Base-by-base conservation (phyloP, 2,888 invertebrate species). In the Dyspetes luteomarginatus region DNA sequence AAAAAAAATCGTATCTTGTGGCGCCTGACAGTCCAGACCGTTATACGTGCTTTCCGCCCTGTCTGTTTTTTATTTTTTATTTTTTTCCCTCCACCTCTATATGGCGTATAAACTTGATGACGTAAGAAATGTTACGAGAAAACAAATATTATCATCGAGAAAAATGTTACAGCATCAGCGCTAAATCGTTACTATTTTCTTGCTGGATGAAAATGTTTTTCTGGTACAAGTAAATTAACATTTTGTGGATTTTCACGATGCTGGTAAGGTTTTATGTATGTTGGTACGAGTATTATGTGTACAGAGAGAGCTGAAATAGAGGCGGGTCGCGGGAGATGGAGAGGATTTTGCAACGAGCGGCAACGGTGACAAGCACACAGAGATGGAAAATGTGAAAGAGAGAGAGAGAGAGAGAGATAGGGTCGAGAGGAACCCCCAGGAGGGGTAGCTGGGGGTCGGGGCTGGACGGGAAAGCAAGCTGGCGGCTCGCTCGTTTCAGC, bases 11-110 rank as follows among this genome's bases (percentile, higher is more conserved):
- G 90, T 86, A 88, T 88, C 86, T 88, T 86, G 87, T 85, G 90
- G 91, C 90, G 90, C 89, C 91, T 87, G 85, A 83, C 84, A 87
- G 91, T 88, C 90, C 90, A 82, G 87, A 85, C 88, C n/a, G 86
- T 86, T 84, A 82, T 83, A 83, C 82, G 73, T 75, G 65, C n/a
- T n/a, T n/a, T n/a, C 56, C 67, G 64, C 68, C 68, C 55, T 74
- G 41, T 50, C 52, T 64, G 84, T 81, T 83, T 48, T 62, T 50
- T 28, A 22, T 55, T 69, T 22, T 19, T n/a, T 48, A 5, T 28
- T 4, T 41, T 22, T 1, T 17, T 22, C 64, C 24, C 12, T 7
- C 55, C 15, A 24, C 60, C 9, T 22, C 15, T 17, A 12, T 19
- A 22, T 7, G 24, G 3, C 15, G 24, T 26, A 55, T 36, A 19